Evolutionary conservation across 2,797 vertebrate species (phyloP), one percentile per base, ranked within the genome.

Genomic region (Channallabes apus): DNA sequence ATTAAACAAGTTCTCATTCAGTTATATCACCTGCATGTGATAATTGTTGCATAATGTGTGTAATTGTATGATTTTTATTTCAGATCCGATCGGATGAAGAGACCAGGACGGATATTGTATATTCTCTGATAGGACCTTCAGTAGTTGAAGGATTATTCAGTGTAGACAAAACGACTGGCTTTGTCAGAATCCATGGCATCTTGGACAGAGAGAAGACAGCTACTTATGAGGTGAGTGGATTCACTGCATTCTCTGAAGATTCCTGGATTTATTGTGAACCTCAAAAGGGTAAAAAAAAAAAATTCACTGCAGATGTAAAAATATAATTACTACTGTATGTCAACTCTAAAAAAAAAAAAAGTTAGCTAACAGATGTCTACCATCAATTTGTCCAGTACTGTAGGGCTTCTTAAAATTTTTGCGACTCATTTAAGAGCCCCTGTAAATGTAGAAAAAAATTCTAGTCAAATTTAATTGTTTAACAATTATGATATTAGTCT

Each of bases 31-130:
- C 6, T 6, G 1, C 24, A 11, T 41, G 32, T 38, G 9, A 46
- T 46, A 46, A 46, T 46, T 46, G 41, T 46, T 46, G 9, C 27
- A 46, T 12, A n/a, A 9, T 46, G 46, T 11, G 9, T 41, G 18
- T n/a, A 46, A 80, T 5, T 20, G 35, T 41, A 18, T 80, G 35
- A n/a, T 24, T 46, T 76, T n/a, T 3, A 27, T 93, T 91, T 67
- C 82, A 99, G 98, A 98, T 99, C 85, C 95, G 94, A 84, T 99
- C 97, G 11, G 97, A 98, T 72, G 95, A 95, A 83, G 95, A 93
- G 93, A 82, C 89, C 41, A 8, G 90, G 82, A 89, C 93, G 41
- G 68, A 0, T 6, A 81, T 96, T 6, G 75, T 4, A 0, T 99
- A 99, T 83, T 94, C 79, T 71, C 92, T 99, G 80, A 87, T 86